Conservation (phyloP, 2,797 vertebrate species). For the Channallabes apus region DNA sequence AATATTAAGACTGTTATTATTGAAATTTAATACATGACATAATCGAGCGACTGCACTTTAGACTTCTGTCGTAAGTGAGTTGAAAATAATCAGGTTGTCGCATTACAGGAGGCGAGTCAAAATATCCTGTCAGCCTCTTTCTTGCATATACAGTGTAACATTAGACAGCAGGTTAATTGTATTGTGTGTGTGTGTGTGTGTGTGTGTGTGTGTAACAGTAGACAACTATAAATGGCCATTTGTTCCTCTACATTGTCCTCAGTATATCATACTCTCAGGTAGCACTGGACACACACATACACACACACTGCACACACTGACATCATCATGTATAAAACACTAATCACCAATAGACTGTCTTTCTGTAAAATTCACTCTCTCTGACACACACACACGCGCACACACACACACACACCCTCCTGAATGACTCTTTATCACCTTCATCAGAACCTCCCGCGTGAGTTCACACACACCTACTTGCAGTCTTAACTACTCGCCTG, state of each 20-base stretch:
- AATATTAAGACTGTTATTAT: too few species aligned
- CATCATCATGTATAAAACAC: not conserved
- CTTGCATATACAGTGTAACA: too few species aligned
- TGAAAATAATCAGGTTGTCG: too few species aligned
- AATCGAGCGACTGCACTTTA: too few species aligned
- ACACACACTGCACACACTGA: not conserved
- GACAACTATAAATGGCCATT: slow-evolving; percentile 25
- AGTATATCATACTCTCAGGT: slow-evolving; percentile 13
- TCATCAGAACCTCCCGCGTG: not conserved
- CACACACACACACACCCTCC: not conserved
- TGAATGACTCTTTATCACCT: not conserved
- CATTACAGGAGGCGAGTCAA: too few species aligned
- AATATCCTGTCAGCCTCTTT: too few species aligned
- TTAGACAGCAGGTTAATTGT: too few species aligned
- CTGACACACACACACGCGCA: not conserved
- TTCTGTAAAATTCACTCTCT: not conserved
- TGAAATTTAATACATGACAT: too few species aligned
- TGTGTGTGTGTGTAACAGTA: slow-evolving; percentile 3
- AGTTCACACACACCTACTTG: not conserved
- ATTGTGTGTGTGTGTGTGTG: too few species aligned
- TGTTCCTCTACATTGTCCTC: slow-evolving; percentile 28
- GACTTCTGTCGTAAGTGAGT: too few species aligned
- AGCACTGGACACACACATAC: not conserved
- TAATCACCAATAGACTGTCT: not conserved
- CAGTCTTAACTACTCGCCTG: not conserved